phyloP scores from a whole-genome alignment of 2,888 invertebrate species.

The Epinotia nisella region DNA sequence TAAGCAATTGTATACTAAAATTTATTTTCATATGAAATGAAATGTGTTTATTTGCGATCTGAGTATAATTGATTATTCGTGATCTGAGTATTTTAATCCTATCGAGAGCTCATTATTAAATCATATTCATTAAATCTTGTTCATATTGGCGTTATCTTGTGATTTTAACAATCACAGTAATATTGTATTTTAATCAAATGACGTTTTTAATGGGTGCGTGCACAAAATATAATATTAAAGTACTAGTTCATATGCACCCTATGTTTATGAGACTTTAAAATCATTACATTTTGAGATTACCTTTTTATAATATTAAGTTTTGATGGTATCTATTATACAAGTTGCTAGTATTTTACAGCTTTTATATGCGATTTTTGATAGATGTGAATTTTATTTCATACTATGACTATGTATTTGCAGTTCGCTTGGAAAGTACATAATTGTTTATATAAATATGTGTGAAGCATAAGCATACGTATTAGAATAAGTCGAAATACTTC shows the following conservation, averaged over 20 bases:
- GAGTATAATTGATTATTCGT: neutral
- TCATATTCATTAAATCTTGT: neutral
- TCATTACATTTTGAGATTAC: neutral
- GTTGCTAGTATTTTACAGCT: slow-evolving; percentile 33
- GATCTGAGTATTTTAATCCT: slow-evolving; percentile 2
- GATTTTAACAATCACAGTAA: slow-evolving; percentile 11
- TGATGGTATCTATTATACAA: slow-evolving; percentile 41
- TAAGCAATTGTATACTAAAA: slow-evolving; percentile 10
- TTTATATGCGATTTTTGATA: slow-evolving; percentile 37
- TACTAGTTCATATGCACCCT: neutral
- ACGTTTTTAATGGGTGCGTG: slow-evolving; percentile 10
- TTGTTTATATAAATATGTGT: slow-evolving; percentile 8
- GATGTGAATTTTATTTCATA: slow-evolving; percentile 33
- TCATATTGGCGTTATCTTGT: slow-evolving; percentile 11
- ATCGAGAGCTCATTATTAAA: neutral
- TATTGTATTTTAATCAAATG: neutral
- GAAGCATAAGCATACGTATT: slow-evolving; percentile 11
- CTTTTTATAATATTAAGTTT: slow-evolving; percentile 30
- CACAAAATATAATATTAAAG: slow-evolving; percentile 3
- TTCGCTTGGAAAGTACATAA: neutral
- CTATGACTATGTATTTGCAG: neutral
- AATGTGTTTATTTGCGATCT: too few relatives aligned
- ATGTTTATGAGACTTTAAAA: neutral
- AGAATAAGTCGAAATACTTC: slow-evolving; percentile 8
- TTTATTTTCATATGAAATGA: slow-evolving; percentile 13